A percentile compares a stretch with the other conserved stretches of the same genome.
Conservation (phyloP, 2,113 vertebrate genomes). For the Saguinus imperator region DNA sequence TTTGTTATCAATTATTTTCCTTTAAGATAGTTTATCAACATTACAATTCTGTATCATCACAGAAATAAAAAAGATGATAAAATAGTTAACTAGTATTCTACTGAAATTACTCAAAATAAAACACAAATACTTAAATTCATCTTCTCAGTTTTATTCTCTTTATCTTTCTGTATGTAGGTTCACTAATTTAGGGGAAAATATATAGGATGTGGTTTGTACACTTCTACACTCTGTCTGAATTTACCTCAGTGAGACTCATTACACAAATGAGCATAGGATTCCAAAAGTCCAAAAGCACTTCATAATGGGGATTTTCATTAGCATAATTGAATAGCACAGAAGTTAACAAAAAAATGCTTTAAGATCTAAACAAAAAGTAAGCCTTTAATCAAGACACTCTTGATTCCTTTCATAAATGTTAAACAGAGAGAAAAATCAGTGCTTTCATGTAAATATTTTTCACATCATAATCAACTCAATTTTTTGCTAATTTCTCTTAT, state of each 20-base stretch:
- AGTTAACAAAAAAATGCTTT: constrained; percentile 44
- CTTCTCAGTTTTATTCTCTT: neutral
- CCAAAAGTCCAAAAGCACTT: constrained; percentile 3
- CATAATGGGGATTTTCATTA: constrained; percentile 38
- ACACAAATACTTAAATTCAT: neutral
- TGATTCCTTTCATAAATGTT: constrained; percentile 52
- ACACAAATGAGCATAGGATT: constrained; percentile 34
- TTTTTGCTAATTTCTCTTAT: constrained; percentile 54
- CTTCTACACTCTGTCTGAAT: neutral
- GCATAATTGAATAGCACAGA: constrained; percentile 47
- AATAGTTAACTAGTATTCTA: neutral
- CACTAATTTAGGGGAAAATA: neutral
- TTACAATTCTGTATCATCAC: neutral
- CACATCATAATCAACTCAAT: constrained; percentile 49
- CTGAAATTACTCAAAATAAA: neutral
- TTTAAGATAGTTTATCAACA: neutral
- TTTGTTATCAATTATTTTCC: neutral
- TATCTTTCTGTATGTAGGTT: neutral
- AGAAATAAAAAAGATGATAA: neutral
- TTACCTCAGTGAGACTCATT: neutral
- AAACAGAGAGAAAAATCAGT: constrained; percentile 60
- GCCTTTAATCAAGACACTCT: constrained; percentile 66
- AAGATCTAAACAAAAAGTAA: constrained; percentile 62
- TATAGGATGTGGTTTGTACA: neutral
- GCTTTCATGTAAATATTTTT: constrained; percentile 64